Conservation (phyloP, 2,113 vertebrate genomes). For the Phyllostomus hastatus region DNA sequence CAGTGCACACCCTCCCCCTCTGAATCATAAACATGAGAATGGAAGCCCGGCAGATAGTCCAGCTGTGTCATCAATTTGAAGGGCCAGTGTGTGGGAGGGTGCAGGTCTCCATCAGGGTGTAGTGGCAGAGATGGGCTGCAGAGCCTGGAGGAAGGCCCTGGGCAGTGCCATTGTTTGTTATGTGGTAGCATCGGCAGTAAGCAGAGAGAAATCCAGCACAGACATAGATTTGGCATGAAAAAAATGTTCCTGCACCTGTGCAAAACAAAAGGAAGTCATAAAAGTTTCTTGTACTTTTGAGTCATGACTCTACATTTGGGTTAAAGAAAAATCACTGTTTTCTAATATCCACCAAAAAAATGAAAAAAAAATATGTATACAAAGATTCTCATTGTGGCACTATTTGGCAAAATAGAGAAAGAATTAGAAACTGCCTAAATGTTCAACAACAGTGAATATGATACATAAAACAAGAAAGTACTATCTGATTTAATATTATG, state of each 20-base stretch:
- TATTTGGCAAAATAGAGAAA: not conserved
- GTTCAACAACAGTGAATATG: not conserved
- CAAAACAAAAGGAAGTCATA: constrained; percentile 9
- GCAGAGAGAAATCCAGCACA: not conserved
- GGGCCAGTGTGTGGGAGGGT: not conserved
- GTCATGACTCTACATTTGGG: not conserved
- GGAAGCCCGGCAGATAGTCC: not conserved
- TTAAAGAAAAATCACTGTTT: constrained; percentile 15
- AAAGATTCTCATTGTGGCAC: not conserved
- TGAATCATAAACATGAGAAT: not conserved
- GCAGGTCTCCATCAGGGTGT: not conserved
- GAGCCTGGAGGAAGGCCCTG: not conserved
- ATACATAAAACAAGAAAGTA: not conserved
- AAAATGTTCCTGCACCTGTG: not conserved
- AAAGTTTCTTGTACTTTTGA: constrained; percentile 13
- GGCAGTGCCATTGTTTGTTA: not conserved
- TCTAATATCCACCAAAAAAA: not conserved
- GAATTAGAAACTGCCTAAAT: not conserved
- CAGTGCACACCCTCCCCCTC: accelerated
- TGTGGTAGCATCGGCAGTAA: not conserved
- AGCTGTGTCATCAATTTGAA: not conserved
- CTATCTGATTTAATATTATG: not conserved
- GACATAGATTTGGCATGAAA: constrained; percentile 33
- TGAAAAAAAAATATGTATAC: not conserved
- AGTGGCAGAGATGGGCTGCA: not conserved